Evolutionary conservation across 2,113 vertebrate genomes (phyloP).

Genomic region (Panthera leo): DNA sequence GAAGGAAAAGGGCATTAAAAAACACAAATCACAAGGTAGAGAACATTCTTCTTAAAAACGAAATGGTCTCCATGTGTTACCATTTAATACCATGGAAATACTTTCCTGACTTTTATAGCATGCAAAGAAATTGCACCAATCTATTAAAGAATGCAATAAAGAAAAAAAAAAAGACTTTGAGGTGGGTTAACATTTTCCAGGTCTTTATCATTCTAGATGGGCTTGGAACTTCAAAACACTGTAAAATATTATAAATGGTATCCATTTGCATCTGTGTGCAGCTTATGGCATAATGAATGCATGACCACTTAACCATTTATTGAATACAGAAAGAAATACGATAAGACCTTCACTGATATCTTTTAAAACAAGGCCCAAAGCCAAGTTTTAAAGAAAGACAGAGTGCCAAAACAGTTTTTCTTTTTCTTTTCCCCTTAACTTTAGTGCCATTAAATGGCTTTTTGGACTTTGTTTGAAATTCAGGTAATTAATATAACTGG

Average conservation of each 20-base stretch:
- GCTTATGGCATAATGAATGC: slow-evolving; percentile 73
- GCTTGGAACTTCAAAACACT: slow-evolving; percentile 71
- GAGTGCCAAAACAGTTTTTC: slow-evolving; percentile 64
- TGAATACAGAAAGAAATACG: slow-evolving; percentile 70
- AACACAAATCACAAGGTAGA: slow-evolving; percentile 68
- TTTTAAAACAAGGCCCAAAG: slow-evolving; percentile 69
- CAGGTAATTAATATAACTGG: slow-evolving; percentile 49
- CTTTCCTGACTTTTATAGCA: slow-evolving; percentile 78
- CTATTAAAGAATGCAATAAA: slow-evolving; percentile 72
- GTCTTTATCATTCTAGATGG: slow-evolving; percentile 71
- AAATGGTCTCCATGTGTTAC: slow-evolving; percentile 70
- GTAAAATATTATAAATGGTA: slow-evolving; percentile 75
- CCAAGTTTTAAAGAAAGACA: slow-evolving; percentile 63
- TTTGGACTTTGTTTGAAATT: slow-evolving; percentile 51
- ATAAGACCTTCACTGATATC: slow-evolving; percentile 49
- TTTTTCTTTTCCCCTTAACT: slow-evolving; percentile 50
- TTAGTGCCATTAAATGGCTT: slow-evolving; percentile 38
- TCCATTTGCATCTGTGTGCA: slow-evolving; percentile 63
- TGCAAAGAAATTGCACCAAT: slow-evolving; percentile 68
- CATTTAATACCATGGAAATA: slow-evolving; percentile 76
- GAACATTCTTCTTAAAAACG: slow-evolving; percentile 72
- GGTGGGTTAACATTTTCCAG: slow-evolving; percentile 62
- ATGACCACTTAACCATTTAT: slow-evolving; percentile 64
- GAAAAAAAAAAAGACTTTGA: slow-evolving; percentile 55
- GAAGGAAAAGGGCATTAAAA: slow-evolving; percentile 76